These are phyloP conservation scores for Pedicia rivosa DNA, from an alignment of 2,888 invertebrate species.

Conservation along the genomic window DNA sequence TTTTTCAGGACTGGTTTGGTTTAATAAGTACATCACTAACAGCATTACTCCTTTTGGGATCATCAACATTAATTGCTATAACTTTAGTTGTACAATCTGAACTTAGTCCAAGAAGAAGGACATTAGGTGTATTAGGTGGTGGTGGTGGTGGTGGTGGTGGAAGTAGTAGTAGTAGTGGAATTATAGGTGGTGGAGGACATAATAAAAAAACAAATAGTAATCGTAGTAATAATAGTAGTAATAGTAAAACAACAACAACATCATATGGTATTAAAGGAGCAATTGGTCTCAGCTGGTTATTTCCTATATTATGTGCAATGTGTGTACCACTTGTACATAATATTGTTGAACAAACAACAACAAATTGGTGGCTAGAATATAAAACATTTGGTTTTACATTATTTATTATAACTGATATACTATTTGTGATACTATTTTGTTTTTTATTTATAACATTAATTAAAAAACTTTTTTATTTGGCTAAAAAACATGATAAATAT, in stretches of 20 bases:
- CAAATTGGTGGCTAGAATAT: constrained; percentile 47
- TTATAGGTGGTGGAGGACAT: too few species aligned
- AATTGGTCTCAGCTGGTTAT: constrained; percentile 30
- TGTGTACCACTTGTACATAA: constrained; percentile 29
- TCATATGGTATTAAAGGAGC: constrained; percentile 27
- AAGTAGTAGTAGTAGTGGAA: constrained; percentile 4
- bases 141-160: constrained; percentile 5
- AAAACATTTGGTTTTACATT: constrained; percentile 43
- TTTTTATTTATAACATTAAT: constrained; percentile 51
- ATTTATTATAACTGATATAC: constrained; percentile 48
- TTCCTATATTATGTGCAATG: constrained; percentile 29
- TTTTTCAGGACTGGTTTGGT: constrained; percentile 39
- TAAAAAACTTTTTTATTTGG: constrained; percentile 39
- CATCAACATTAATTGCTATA: constrained; percentile 40
- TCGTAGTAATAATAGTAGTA: background rate
- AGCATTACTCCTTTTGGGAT: constrained; percentile 42
- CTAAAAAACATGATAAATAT: constrained; percentile 43
- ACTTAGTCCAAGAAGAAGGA: constrained; percentile 26
- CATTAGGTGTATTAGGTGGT: constrained; percentile 10
- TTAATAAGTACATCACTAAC: constrained; percentile 44
- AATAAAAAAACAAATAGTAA: too few species aligned
- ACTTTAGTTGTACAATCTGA: constrained; percentile 29
- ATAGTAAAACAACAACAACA: too few species aligned
- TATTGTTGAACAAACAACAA: constrained; percentile 30
- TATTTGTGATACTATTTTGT: constrained; percentile 49